Evolutionary conservation across 2,797 vertebrate genomes (phyloP).

Genomic region (Amblyopsis hoosieri): DNA sequence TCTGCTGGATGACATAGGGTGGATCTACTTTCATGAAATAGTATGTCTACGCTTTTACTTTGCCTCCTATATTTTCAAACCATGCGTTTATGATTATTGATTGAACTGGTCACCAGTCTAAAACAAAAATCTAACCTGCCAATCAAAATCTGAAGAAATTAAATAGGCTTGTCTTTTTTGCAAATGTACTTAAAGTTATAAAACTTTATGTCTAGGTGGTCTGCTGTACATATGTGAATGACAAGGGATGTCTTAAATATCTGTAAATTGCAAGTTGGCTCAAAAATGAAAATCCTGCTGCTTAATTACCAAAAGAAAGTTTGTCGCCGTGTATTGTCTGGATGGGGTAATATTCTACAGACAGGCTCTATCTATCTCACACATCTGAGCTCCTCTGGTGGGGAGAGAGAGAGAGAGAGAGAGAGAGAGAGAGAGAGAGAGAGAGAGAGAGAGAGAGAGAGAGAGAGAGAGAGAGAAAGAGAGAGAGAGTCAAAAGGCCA

Average conservation of each 20-base stretch:
- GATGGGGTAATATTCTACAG: conserved; percentile 55
- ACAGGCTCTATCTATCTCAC: conserved; percentile 68
- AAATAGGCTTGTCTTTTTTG: too few relatives aligned
- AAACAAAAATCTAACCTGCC: too few relatives aligned
- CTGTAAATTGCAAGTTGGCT: neutral
- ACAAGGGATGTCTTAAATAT: too few relatives aligned
- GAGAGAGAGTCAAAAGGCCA: conserved; percentile 14
- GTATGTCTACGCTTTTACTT: neutral
- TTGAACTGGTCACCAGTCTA: too few relatives aligned
- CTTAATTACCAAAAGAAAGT: conserved; percentile 40
- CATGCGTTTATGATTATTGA: too few relatives aligned
- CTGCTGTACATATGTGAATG: too few relatives aligned
- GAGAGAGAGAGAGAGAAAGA: neutral
- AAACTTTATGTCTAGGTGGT: too few relatives aligned
- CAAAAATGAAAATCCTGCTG: conserved; percentile 12
- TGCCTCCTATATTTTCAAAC: neutral
- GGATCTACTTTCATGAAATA: neutral
- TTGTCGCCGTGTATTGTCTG: conserved; percentile 30
- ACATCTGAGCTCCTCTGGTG: conserved; percentile 50
- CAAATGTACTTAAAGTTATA: too few relatives aligned
- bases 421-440: conserved; percentile 3
- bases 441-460: conserved; percentile 5
- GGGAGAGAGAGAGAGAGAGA: conserved; percentile 64
- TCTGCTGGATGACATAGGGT: conserved; percentile 58
- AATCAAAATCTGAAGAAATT: too few relatives aligned